These are phyloP conservation scores for Colius striatus DNA, from an alignment of 2,113 vertebrate species.

Conservation along the genomic window DNA sequence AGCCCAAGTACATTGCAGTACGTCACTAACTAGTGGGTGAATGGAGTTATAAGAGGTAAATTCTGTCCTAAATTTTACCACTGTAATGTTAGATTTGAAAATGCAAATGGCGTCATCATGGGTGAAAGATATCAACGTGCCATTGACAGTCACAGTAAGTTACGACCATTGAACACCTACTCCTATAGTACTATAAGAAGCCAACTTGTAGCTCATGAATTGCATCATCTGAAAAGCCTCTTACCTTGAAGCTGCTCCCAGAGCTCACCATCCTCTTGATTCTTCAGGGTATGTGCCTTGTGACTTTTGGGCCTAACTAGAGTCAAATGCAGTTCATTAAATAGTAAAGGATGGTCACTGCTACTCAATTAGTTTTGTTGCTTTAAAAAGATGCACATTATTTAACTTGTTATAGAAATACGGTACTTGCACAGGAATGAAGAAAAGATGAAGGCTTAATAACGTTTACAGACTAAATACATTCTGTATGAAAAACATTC, in stretches of 20 bases:
- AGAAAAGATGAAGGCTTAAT: neutral
- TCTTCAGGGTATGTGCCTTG: neutral
- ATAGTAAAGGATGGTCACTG: neutral
- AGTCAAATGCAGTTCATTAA: neutral
- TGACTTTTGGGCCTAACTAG: neutral
- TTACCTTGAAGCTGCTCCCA: neutral
- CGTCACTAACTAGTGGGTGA: neutral
- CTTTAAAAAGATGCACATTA: neutral
- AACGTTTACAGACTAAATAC: neutral
- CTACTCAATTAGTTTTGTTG: neutral
- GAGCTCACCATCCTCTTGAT: neutral
- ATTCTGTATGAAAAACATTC: neutral
- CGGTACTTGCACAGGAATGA: neutral
- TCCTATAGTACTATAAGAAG: fast-evolving
- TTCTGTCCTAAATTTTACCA: neutral
- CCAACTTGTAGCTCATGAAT: neutral
- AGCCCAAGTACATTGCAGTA: neutral
- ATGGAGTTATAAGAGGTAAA: neutral
- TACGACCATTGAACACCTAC: neutral
- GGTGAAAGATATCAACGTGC: neutral
- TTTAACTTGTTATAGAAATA: neutral
- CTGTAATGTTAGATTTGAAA: neutral
- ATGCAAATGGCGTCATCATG: neutral
- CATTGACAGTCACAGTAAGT: neutral
- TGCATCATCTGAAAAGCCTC: too few relatives aligned